Evolutionary conservation across 2,113 vertebrate genomes (phyloP).

Genomic region (Cervus canadensis): DNA sequence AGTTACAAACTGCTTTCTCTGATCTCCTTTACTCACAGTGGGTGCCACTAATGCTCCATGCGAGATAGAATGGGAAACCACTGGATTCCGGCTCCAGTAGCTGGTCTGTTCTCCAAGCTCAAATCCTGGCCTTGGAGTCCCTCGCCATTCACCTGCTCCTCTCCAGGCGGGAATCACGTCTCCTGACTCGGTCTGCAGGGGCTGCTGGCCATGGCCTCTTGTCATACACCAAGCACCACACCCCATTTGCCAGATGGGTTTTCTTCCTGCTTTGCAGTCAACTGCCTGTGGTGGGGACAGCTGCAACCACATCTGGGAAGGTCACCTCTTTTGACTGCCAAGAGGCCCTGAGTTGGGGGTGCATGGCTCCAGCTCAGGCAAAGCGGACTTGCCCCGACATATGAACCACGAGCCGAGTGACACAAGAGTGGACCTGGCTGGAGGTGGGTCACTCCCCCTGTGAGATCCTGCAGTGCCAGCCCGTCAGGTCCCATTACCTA

Average conservation of each 20-base stretch:
- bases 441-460: neutral
- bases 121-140: neutral
- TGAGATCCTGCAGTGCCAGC: neutral
- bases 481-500: rapidly evolving
- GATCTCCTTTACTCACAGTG: neutral
- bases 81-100: neutral
- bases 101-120: neutral
- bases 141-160: neutral
- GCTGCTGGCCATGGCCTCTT: neutral
- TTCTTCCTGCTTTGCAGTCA: neutral
- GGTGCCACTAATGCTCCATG: rapidly evolving
- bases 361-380: neutral
- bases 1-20: neutral
- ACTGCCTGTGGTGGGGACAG: neutral
- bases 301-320: neutral
- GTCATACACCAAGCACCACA: neutral
- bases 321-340: rapidly evolving
- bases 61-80: rapidly evolving
- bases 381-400: rapidly evolving
- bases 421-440: no score
- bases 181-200: neutral
- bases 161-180: no score
- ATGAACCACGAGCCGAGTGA: rapidly evolving
- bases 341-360: neutral
- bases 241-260: neutral